Base-by-base conservation (phyloP, 2,797 vertebrate species). In the Tolypeutes matacus region DNA sequence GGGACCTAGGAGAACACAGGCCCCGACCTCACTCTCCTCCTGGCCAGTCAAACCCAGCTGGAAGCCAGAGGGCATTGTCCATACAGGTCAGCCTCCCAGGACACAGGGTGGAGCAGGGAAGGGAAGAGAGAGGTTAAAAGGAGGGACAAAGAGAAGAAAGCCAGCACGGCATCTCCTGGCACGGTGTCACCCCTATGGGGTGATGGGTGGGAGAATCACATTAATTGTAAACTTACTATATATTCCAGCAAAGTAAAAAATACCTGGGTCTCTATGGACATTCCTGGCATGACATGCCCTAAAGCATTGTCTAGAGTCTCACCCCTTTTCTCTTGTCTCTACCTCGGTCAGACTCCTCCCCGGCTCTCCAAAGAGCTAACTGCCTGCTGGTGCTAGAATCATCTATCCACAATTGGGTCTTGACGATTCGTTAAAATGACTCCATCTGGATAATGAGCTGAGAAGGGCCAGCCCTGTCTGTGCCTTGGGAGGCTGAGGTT, bases 371-470 rank as follows among this genome's bases (percentile, higher is more conserved):
- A 46, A 86, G 60, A 83, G 56, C 76, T 51, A 20, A 56, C n/a
- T 92, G 25, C 51, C 89, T 92, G 25, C 51, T 87, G 1, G 0
- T 1, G 1, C 42, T 75, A 53, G 92, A 95, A 69, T 77, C 88
- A 62, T 86, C 93, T 92, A 42, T 76, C 89, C 64, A 29, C 67
- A 86, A 70, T 39, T 82, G 72, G 80, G 86, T 91, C 88, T 84
- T 75, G 72, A 89, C 1, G 14, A 34, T 58, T 89, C 94, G 93
- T 95, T 93, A 65, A 89, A 94, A 94, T 13, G 31, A 46, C 70
- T 94, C 92, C 53, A 67, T 95, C 82, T 96, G 86, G 78, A 75
- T 89, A 94, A 78, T 39, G 88, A 96, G 80, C 46, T 25, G 58
- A 46, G 95, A 29, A 82, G 27, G 92, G 34, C 78, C 46, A 64